Evolutionary conservation across 30 jellyfish, hydroid and myxozoan species (phyloP), one percentile per base, ranked within the genome.

Genomic region (Chironex yamaguchii): DNA sequence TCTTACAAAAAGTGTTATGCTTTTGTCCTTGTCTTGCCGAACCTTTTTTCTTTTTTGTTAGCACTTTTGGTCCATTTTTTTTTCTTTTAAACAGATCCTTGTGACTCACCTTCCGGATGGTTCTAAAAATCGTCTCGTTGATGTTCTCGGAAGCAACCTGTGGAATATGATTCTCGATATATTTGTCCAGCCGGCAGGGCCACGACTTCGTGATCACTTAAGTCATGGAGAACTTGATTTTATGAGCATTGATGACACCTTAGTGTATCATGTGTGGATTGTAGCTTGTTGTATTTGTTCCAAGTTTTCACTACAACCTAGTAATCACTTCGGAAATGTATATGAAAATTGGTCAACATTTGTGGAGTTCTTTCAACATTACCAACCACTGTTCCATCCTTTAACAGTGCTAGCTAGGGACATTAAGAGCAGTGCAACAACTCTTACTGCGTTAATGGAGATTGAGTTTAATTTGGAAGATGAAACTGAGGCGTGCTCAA

Each of bases 221-320:
- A 88, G 96, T 73, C 96, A 88, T 63, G 96, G 92, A 1, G 92
- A 88, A 69, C 67, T 71, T 49, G 81, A 67, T 67, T 67, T 86
- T 65, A 62, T 13, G 11, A 81, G 49, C 31, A 64, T 86, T 0
- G 76, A 64, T 50, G 22, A 36, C 11, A n/a, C 22, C 29, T 34
- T 88, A 33, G 96, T 90, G 4, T 69, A 77, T 62, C 83, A 76
- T 71, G 87, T 88, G 62, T 30, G 77, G 52, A 62, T 89, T 54
- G 36, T 78, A 67, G 91, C 87, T 0, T 2, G 67, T 1, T 88
- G 79, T 78, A 28, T 88, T 25, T 88, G 96, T 42, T 25, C 71
- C 28, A 69, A 52, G 34, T 88, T 52, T 77, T 2, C 69, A 53
- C 69, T 77, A 21, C 96, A 91, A 14, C 51, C 0, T 11, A 62